A percentile compares a stretch with the other conserved stretches of the same genome.
These are phyloP conservation scores for Oryzias javanicus DNA, from an alignment of 2,113 vertebrate genomes.

Conservation along the genomic window DNA sequence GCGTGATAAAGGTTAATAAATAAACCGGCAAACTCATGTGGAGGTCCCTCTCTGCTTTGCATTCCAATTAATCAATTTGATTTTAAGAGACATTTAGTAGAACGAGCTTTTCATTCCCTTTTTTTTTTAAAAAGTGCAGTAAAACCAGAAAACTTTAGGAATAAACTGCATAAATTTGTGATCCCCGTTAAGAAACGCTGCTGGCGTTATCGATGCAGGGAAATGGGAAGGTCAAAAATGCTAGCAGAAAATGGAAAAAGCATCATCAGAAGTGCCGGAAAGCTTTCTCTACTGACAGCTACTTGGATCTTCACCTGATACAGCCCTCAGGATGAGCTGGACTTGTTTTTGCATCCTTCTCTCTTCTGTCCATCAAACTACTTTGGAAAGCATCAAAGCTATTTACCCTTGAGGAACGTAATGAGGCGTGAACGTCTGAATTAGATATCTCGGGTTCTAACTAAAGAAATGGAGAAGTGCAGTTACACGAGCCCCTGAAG, in stretches of 20 bases:
- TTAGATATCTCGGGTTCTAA: slow-evolving; percentile 19
- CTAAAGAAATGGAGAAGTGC: not conserved
- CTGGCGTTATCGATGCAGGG: too few relatives aligned
- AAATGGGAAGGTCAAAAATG: too few relatives aligned
- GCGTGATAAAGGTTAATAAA: slow-evolving; percentile 66
- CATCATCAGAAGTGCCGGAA: slow-evolving; percentile 25
- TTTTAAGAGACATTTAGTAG: slow-evolving; percentile 11
- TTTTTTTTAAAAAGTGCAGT: not conserved
- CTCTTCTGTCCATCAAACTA: slow-evolving; percentile 19
- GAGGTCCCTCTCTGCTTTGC: slow-evolving; percentile 31
- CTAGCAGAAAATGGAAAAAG: not conserved
- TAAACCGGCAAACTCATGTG: slow-evolving; percentile 22
- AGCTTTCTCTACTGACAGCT: slow-evolving; percentile 10
- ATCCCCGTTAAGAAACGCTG: too few relatives aligned
- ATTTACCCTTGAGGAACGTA: slow-evolving; percentile 23
- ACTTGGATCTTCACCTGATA: slow-evolving; percentile 37
- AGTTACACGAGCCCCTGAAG: slow-evolving; percentile 6
- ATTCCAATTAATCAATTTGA: slow-evolving; percentile 47
- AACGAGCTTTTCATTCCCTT: too few relatives aligned
- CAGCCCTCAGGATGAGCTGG: slow-evolving; percentile 25
- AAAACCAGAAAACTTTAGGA: too few relatives aligned
- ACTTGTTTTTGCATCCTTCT: slow-evolving; percentile 4
- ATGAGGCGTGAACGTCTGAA: slow-evolving; percentile 39
- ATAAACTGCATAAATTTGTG: too few relatives aligned
- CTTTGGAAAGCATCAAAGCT: not conserved